These are phyloP conservation scores for Limnothrissa miodon DNA, from an alignment of 2,113 vertebrate genomes.

Conservation along the genomic window DNA sequence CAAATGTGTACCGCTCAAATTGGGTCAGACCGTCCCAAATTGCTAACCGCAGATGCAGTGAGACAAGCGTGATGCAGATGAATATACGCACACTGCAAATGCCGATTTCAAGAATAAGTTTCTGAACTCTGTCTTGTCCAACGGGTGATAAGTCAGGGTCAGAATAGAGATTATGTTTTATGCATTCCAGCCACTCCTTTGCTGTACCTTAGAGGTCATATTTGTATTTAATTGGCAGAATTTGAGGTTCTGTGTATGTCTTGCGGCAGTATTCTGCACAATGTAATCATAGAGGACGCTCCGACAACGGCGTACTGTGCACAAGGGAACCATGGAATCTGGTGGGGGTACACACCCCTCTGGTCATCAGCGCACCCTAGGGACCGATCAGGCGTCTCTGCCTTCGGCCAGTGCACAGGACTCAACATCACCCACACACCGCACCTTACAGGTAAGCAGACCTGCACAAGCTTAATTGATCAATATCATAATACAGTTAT, in stretches of 20 bases:
- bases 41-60: slow-evolving; percentile 39
- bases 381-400: slow-evolving; percentile 58
- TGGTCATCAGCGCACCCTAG: slow-evolving; percentile 44
- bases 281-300: slow-evolving; percentile 65
- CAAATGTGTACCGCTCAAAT: slow-evolving; percentile 56
- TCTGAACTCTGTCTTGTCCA: neutral
- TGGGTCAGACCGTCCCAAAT: slow-evolving; percentile 61
- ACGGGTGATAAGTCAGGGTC: neutral
- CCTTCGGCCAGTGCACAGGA: slow-evolving; percentile 53
- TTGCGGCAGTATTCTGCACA: slow-evolving; percentile 25
- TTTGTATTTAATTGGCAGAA: slow-evolving; percentile 6
- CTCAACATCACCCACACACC: slow-evolving; percentile 41
- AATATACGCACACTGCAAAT: slow-evolving; percentile 27
- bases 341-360: slow-evolving; percentile 41
- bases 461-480: neutral
- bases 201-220: neutral
- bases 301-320: slow-evolving; percentile 45
- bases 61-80: slow-evolving; percentile 2
- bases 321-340: slow-evolving; percentile 70
- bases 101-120: neutral
- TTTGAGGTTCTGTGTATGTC: neutral
- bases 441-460: slow-evolving; percentile 62
- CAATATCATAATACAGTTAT: neutral
- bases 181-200: neutral
- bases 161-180: neutral